Conservation (phyloP, 2,797 vertebrate species). For the Anas bernieri region DNA sequence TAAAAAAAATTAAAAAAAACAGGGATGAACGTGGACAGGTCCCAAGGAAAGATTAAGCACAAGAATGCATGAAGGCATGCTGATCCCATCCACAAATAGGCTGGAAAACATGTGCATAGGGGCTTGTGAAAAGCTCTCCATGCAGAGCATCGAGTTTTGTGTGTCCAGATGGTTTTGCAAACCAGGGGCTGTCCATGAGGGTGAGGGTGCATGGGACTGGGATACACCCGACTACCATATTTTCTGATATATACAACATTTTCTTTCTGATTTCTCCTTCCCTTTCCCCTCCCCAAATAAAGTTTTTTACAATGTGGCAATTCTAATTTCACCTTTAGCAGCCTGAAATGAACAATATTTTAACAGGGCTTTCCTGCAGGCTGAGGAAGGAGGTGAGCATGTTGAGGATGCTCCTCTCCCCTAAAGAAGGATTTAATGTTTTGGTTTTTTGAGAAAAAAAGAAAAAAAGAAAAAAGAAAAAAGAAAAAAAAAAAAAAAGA, state of each 20-base stretch:
- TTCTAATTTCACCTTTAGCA: not conserved
- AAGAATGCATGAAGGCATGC: not conserved
- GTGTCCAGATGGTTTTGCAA: fast-evolving
- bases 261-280: not conserved
- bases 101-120: not conserved
- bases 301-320: not conserved
- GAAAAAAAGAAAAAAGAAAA: too few relatives aligned
- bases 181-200: not conserved
- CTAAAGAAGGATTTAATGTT: not conserved
- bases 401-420: not conserved
- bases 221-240: fast-evolving
- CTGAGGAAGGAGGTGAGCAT: not conserved
- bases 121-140: not conserved
- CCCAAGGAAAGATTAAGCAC: not conserved
- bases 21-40: not conserved
- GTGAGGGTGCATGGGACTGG: not conserved
- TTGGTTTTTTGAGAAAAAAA: not conserved
- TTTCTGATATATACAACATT: not conserved
- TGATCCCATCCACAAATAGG: not conserved
- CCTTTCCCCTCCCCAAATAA: not conserved
- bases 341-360: not conserved
- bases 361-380: not conserved
- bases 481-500: too few relatives aligned
- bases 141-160: fast-evolving
- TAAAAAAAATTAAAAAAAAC: not conserved